Evolutionary conservation across 2,113 vertebrate species (phyloP), one percentile per base, ranked within the genome.

Genomic region (Campylomormyrus numenius): DNA sequence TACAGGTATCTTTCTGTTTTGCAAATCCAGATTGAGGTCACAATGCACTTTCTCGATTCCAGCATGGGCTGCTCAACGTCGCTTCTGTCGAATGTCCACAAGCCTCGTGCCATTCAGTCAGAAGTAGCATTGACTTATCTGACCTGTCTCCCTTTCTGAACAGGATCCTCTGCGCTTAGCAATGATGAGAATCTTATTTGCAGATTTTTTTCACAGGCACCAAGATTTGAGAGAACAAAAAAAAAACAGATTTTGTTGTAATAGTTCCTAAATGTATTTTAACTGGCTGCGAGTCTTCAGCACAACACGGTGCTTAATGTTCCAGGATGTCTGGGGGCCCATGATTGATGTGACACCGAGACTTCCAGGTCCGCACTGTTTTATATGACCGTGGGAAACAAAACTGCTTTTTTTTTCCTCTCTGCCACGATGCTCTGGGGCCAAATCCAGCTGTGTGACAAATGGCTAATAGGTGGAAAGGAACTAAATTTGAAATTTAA

Each of bases 211-310:
- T 80, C 45, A 53, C 31, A 62, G 89, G 89, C 83, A 87, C n/a
- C 70, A 77, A 88, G 56, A 89, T 35, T 45, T 39, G 9, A 62
- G 5, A 39, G 74, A 80, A 35, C 74, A 42, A 45, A 87, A 91
- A 91, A 91, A 91, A 88, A 66, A 91, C 53, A 88, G 19, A 42
- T 62, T 90, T 88, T 91, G 24, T 87, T 46, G 70, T 88, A 91
- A 90, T 89, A 90, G 90, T 91, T 91, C 90, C 90, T 91, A 77
- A 90, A 90, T 88, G 87, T 92, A 89, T 92, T 92, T 90, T 89
- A 74, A 80, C 91, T 91, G 91, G 91, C 90, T 85, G 87, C 31
- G 56, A n/a, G 19, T 46, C 19, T 17, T 50, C 74, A 35, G 84
- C 56, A 89, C 49, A 56, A 89, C 91, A 88, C 53, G 89, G 70